phyloP scores from a whole-genome alignment of 1,140 invertebrate genomes.

The Helicorthomorpha holstii region DNA sequence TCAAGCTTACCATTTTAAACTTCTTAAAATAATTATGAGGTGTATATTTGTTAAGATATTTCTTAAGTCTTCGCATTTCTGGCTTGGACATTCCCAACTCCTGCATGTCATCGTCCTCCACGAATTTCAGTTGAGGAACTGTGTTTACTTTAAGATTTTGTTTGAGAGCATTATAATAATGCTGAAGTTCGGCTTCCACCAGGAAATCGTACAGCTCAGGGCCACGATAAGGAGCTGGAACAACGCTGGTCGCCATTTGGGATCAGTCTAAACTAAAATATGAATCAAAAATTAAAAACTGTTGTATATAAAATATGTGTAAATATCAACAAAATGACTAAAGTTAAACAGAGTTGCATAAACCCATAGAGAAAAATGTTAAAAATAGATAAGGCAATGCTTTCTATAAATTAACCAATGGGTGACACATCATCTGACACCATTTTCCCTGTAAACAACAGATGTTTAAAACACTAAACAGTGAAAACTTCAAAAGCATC shows the following conservation, averaged over 20 bases:
- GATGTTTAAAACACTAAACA: too few relatives aligned
- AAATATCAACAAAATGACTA: too few relatives aligned
- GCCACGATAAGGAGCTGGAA: background rate
- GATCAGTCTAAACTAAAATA: too few relatives aligned
- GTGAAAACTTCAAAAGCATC: too few relatives aligned
- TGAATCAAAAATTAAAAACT: too few relatives aligned
- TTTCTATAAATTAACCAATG: too few relatives aligned
- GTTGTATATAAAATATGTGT: too few relatives aligned
- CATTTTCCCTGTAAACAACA: too few relatives aligned
- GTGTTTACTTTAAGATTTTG: constrained; percentile 39
- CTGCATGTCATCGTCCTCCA: constrained; percentile 74
- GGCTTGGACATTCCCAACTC: constrained; percentile 89
- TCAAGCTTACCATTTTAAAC: constrained; percentile 48
- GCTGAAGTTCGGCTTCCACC: constrained; percentile 71
- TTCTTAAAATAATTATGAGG: constrained; percentile 83
- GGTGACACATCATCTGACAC: too few relatives aligned
- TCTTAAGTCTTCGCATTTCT: constrained; percentile 80
- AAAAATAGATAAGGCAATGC: too few relatives aligned
- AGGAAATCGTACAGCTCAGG: constrained; percentile 77
- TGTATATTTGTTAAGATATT: constrained; percentile 82
- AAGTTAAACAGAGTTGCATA: too few relatives aligned
- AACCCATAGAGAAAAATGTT: too few relatives aligned
- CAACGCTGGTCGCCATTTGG: background rate
- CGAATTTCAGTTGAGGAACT: constrained; percentile 85
- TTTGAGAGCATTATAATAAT: constrained; percentile 59